phyloP scores from a whole-genome alignment of 1,140 invertebrate species.

The Drosophila azteca region DNA sequence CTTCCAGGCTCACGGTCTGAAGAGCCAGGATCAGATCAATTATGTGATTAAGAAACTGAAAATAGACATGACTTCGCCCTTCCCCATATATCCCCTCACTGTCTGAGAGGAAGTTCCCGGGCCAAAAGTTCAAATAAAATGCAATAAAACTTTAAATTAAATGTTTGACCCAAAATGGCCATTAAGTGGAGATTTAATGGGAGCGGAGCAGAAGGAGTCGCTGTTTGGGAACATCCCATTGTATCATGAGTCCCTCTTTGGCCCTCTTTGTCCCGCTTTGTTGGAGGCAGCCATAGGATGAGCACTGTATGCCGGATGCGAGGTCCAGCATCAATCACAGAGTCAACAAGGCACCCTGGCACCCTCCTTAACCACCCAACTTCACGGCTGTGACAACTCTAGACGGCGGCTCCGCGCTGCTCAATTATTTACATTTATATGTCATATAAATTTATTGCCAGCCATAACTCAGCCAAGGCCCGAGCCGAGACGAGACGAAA shows the following conservation, averaged over 20 bases:
- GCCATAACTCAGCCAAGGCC: constrained; percentile 64
- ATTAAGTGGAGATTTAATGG: constrained; percentile 60
- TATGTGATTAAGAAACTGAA: constrained; percentile 75
- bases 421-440: constrained; percentile 83
- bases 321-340: constrained; percentile 49
- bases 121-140: constrained; percentile 33
- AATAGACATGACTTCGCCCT: constrained; percentile 48
- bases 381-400: constrained; percentile 56
- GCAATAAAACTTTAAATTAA: constrained; percentile 65
- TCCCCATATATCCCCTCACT: constrained; percentile 36
- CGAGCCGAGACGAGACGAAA: constrained; percentile 34
- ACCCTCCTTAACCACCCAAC: constrained; percentile 21
- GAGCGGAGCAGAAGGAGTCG: constrained; percentile 23
- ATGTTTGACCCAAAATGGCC: constrained; percentile 64
- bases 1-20: constrained; percentile 86
- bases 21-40: constrained; percentile 83
- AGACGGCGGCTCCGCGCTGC: constrained; percentile 52
- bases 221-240: too few species aligned
- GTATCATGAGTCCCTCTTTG: too few species aligned
- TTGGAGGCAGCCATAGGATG: too few species aligned
- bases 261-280: too few species aligned
- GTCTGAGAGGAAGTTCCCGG: background rate
- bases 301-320: too few species aligned
- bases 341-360: constrained; percentile 45
- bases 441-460: constrained; percentile 79